Evolutionary conservation across 2,113 vertebrate species (phyloP), one percentile per base, ranked within the genome.

Genomic region (Tretioscincus oriximinensis): DNA sequence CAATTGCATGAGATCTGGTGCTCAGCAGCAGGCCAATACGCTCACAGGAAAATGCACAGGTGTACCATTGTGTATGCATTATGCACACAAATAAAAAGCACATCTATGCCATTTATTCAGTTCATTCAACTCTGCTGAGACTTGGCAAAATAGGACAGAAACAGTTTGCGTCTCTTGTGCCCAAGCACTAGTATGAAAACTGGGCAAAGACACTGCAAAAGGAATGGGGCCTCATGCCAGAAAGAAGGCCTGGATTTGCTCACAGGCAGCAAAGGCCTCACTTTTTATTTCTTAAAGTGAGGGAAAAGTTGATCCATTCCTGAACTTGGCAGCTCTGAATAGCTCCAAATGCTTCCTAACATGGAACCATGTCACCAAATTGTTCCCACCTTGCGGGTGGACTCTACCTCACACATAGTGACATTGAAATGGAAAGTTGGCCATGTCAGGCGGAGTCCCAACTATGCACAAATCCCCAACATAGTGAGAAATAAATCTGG

Each of bases 361-460:
- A 41, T 5, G 9, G 1, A 79, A 12, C 47, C 0, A 0, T 9
- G 22, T 74, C 84, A 4, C 67, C 0, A 0, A 29, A 54, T 66
- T 47, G 22, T n/a, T 65, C 45, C 31, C 35, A n/a, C 60, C 31
- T 31, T 2, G 28, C 0, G 11, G 26, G 31, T 7, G 8, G 28
- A 51, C 66, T 41, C 5, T 78, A 3, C 49, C 8, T 68, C 71
- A 21, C 16, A 1, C 73, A 1, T 1, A 0, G 0, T 76, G 80
- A 60, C 2, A n/a, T 18, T 18, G n/a, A 76, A 12, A 9, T 26
- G 81, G 66, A 71, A 76, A 78, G 7, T 35, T 80, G 29, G 82
- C 49, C 58, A 68, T 31, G 74, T 61, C 69, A 45, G 1, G 0
- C 1, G 0, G 31, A 63, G 12, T 45, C 18, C 66, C 16, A 0